phyloP scores from a whole-genome alignment of 2,888 invertebrate genomes.

The Leucophenga maculata region DNA sequence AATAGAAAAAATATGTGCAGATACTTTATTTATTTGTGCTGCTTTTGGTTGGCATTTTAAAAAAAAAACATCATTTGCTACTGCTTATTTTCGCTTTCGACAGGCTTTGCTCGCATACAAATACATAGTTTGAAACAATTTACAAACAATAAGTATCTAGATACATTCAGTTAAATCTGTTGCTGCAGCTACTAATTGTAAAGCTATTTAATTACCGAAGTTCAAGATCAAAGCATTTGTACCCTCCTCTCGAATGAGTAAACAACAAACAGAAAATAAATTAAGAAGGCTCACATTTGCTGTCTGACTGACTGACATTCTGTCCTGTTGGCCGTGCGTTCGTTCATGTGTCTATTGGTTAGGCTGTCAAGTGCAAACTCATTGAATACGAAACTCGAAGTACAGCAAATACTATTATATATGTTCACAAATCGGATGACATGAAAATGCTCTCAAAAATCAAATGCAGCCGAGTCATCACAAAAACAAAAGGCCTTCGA shows the following conservation, averaged over 20 bases:
- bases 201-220: neutral
- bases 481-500: neutral
- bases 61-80: neutral
- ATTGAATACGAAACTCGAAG: neutral
- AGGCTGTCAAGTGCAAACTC: slow-evolving; percentile 1
- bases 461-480: neutral
- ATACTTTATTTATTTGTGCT: neutral
- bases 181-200: too few species aligned
- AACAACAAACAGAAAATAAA: neutral
- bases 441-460: neutral
- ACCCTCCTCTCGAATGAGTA: neutral
- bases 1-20: slow-evolving; percentile 4
- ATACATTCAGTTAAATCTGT: too few species aligned
- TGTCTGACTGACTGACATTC: too few species aligned
- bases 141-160: neutral
- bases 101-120: too few species aligned
- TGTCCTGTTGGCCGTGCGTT: neutral
- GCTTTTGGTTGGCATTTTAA: neutral
- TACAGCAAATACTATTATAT: neutral
- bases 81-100: neutral
- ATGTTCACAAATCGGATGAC: neutral
- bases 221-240: slow-evolving; percentile 3
- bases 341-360: neutral
- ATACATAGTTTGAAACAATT: too few species aligned
- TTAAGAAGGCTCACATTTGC: neutral